Base-by-base conservation (phyloP, 30 jellyfish, hydroid and myxozoan species). In the Sanderia malayensis region DNA sequence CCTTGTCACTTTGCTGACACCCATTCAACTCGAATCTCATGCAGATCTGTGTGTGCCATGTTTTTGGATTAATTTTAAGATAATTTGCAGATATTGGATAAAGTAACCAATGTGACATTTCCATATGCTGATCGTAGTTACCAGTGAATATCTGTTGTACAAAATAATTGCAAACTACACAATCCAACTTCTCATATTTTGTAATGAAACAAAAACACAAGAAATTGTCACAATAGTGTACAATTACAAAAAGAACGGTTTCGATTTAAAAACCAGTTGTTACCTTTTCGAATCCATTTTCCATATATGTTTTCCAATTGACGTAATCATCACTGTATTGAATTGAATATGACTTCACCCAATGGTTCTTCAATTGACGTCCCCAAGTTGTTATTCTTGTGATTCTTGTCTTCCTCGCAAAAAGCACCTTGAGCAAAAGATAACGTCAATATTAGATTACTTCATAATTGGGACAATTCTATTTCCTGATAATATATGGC, bases 11-110 rank as follows among this genome's bases (percentile, higher is more conserved):
- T 13, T 61, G 46, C 17, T 59, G 47, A 61, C 94, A 82, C n/a
- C 94, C 94, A 47, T 70, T 65, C 58, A 82, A 26, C 47, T 82
- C 94, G 44, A 82, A 82, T 37, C 94, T 24, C 94, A 82, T 58
- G 82, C 94, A 82, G 44, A 72, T 72, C 46, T 67, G 83, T 0
- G 83, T 72, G 44, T 82, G 67, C 84, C 94, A 67, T 28, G 82
- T 46, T 44, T 60, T 82, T 27, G 86, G 86, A 24, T 61, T 70
- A n/a, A 82, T 63, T 49, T 86, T 49, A 25, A 82, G 49, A 71
- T 71, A 72, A 58, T 82, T 82, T 49, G 94, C 94, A 30, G 81
- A 46, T 27, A 82, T 15, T 21, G 94, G 94, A 41, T 82, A 82
- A 81, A 70, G 17, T 52, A 82, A 46, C 94, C 94, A 82, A 28